These are phyloP conservation scores for Phylloscopus trochiloides DNA, from an alignment of 2,113 vertebrate genomes.

Conservation along the genomic window DNA sequence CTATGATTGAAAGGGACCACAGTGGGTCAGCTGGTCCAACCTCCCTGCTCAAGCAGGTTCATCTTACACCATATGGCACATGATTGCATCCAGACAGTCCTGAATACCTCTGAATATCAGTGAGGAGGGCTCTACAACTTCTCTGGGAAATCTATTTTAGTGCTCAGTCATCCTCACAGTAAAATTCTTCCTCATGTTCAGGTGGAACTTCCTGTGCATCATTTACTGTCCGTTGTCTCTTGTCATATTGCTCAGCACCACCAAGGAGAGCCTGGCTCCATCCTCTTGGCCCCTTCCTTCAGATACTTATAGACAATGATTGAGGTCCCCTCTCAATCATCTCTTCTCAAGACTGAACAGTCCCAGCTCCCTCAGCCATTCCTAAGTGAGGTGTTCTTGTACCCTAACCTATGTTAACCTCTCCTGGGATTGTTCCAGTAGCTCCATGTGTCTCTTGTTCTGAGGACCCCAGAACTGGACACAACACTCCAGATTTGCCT, in stretches of 20 bases:
- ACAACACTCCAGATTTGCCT: neutral
- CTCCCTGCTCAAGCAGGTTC: neutral
- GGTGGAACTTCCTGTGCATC: neutral
- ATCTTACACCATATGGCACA: neutral
- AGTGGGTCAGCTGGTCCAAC: neutral
- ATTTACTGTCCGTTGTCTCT: neutral
- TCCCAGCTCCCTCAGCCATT: neutral
- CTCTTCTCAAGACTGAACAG: accelerated
- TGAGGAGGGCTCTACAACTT: neutral
- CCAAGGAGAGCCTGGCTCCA: neutral
- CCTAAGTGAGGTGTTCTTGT: neutral
- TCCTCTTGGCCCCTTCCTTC: neutral
- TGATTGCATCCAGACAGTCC: neutral
- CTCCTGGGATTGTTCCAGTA: neutral
- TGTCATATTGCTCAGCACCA: neutral
- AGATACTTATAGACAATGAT: neutral
- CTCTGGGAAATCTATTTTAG: neutral
- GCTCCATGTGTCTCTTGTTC: too few species aligned
- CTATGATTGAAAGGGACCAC: neutral
- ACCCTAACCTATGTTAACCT: neutral
- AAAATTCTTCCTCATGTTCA: neutral
- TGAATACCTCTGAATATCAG: neutral
- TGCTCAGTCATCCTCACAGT: accelerated
- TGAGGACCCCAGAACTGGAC: neutral
- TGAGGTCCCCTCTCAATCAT: neutral